Evolutionary conservation across 2,113 vertebrate species (phyloP), one percentile per base, ranked within the genome.

Genomic region (Nestor notabilis): DNA sequence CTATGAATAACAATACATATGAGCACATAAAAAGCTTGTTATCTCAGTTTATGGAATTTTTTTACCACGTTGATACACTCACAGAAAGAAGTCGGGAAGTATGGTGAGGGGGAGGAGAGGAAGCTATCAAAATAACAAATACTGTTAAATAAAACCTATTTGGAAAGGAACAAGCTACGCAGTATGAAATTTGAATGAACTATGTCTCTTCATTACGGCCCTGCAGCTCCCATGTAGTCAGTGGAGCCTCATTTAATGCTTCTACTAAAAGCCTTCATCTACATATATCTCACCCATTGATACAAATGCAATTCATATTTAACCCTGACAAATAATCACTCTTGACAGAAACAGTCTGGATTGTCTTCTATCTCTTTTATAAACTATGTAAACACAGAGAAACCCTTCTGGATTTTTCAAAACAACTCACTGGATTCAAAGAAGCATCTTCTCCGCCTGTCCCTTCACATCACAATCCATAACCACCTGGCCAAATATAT

Each of bases 1-100:
- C 83, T 49, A 96, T 83, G 89, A 97, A 95, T 90, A 97, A 96
- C 85, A 94, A 82, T 63, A 72, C 29, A 24, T 90, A 65, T 21
- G 53, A 94, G 83, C 49, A 91, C 69, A 87, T 81, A 94, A 94
- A 95, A 95, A 95, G 31, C 92, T 87, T 96, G 89, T 96, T 94
- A 95, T 83, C 81, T 95, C 89, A 76, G 72, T 92, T 93, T 63
- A 89, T 91, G 77, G 76, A 86, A 11, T 77, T 93, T 94, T 93
- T 96, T 93, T 83, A 72, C 46, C 83, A 46, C 25, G 76, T 72
- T 65, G 47, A 91, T 89, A 64, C 55, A 86, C 65, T 92, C 82
- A 87, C 0, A 0, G 72, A 66, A 89, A 81, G 55, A 93, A 95
- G 81, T 61, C 84, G 65, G 39, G 56, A 97, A 89, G 61, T 79